Conservation (phyloP, 2,888 invertebrate genomes). For the Rhogogaster chlorosoma region DNA sequence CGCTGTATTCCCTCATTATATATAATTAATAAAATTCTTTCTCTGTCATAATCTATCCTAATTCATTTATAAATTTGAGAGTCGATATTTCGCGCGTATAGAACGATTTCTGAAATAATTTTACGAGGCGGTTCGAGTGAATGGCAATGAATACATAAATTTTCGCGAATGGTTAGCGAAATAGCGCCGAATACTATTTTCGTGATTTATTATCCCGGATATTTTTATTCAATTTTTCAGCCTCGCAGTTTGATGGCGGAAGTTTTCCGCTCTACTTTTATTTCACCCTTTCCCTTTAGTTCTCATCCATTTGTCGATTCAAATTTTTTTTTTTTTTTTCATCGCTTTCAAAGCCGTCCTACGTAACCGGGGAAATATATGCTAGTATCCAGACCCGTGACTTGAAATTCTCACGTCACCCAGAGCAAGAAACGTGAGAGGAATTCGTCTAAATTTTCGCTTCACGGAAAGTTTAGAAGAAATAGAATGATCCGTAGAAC, state of each 20-base stretch:
- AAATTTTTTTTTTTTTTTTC: not conserved
- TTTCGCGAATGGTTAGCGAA: too few relatives aligned
- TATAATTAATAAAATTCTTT: too few relatives aligned
- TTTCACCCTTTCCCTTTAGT: not conserved
- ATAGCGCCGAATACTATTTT: too few relatives aligned
- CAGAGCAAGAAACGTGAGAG: not conserved
- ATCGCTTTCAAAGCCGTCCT: not conserved
- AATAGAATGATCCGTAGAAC: not conserved
- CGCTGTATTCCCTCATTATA: too few relatives aligned
- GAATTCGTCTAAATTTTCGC: not conserved
- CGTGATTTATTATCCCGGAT: not conserved
- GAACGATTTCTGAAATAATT: too few relatives aligned
- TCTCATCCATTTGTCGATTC: not conserved
- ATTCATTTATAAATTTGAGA: too few relatives aligned
- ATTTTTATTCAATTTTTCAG: not conserved
- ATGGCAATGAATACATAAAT: too few relatives aligned
- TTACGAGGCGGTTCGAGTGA: too few relatives aligned
- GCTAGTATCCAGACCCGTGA: not conserved
- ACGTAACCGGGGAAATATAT: not conserved
- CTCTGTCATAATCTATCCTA: too few relatives aligned
- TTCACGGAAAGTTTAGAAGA: not conserved
- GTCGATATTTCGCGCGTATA: too few relatives aligned
- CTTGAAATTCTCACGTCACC: not conserved
- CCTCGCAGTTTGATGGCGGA: not conserved
- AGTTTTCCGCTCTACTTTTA: not conserved